phyloP scores from a whole-genome alignment of 2,797 vertebrate genomes.

The Glossophaga mutica region DNA sequence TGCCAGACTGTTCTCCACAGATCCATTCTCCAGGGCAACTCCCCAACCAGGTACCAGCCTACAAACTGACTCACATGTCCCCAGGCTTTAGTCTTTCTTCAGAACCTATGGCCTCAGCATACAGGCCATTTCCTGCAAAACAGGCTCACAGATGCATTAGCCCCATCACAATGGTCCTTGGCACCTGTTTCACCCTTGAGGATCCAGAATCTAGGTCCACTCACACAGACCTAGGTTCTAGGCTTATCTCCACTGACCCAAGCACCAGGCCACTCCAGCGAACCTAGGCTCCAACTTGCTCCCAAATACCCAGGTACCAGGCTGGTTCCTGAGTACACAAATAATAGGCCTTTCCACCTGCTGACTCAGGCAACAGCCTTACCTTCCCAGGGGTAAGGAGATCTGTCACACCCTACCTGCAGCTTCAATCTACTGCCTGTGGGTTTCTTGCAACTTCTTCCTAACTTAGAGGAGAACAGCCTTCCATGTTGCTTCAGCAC shows the following conservation, averaged over 20 bases:
- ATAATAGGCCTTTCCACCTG: background rate
- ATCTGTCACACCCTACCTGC: background rate
- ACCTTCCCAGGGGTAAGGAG: too few species aligned
- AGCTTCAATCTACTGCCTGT: background rate
- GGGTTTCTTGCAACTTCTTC: background rate
- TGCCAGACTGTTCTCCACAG: background rate
- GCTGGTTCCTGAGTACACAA: background rate
- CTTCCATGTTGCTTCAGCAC: background rate
- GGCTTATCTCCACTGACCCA: background rate
- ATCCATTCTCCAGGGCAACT: background rate
- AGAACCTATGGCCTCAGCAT: background rate
- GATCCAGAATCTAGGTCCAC: background rate
- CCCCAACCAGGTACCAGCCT: background rate
- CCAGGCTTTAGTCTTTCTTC: background rate
- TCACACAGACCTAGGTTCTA: background rate
- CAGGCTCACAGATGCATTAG: background rate
- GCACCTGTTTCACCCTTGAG: background rate
- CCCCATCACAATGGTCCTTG: background rate
- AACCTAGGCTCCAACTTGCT: background rate
- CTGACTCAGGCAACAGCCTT: background rate
- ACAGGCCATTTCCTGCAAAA: background rate
- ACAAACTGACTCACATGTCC: background rate
- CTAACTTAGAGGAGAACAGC: background rate
- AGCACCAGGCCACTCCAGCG: background rate
- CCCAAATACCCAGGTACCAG: background rate